phyloP scores from a whole-genome alignment of 2,797 vertebrate species.

The Chelonia mydas region DNA sequence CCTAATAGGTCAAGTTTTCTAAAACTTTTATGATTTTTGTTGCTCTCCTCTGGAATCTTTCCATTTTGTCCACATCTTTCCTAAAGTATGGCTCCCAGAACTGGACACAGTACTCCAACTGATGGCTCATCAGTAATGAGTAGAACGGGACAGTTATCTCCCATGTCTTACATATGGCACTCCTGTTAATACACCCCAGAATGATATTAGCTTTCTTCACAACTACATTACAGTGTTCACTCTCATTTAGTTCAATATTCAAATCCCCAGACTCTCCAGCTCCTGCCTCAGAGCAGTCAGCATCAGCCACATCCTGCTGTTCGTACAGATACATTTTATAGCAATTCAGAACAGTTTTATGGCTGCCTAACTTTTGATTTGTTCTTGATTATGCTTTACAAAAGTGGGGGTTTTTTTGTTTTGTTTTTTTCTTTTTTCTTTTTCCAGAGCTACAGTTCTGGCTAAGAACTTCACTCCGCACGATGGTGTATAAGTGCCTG shows the following conservation, averaged over 20 bases:
- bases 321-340: background rate
- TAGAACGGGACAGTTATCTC: background rate
- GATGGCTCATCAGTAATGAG: background rate
- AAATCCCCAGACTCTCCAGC: background rate
- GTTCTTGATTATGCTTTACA: background rate
- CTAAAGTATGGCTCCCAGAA: background rate
- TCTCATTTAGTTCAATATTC: background rate
- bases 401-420: background rate
- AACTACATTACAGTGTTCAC: background rate
- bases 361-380: background rate
- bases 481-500: fast-evolving
- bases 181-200: background rate
- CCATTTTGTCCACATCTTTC: background rate
- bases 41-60: background rate
- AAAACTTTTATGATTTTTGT: background rate
- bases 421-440: background rate
- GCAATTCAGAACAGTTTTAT: background rate
- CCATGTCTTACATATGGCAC: background rate
- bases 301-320: background rate
- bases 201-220: background rate
- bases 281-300: background rate
- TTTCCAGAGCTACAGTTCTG: fast-evolving
- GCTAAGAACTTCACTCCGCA: background rate
- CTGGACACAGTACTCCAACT: background rate
- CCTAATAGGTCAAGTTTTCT: background rate